A percentile compares a stretch with the other conserved stretches of the same genome.
These are phyloP conservation scores for Dufourea novaeangliae DNA, from an alignment of 1,140 invertebrate genomes.

Conservation along the genomic window DNA sequence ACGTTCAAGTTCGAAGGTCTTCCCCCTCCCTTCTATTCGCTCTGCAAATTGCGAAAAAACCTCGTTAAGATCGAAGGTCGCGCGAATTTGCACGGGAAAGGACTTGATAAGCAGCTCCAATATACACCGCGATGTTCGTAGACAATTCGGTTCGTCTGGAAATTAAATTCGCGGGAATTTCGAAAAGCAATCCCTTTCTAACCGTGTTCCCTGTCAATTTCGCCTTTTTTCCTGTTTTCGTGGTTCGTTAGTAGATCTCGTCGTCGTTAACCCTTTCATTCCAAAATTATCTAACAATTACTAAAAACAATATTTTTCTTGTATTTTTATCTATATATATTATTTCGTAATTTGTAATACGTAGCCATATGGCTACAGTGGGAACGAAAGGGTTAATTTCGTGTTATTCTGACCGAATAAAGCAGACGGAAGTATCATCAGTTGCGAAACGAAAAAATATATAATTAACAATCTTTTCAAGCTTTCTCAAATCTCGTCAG, in stretches of 20 bases:
- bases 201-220: neutral
- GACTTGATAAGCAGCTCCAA: neutral
- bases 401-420: no score
- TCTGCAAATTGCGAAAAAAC: conserved; percentile 6
- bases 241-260: no score
- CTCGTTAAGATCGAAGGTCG: conserved; percentile 2
- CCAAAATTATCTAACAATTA: no score
- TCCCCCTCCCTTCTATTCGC: neutral
- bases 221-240: neutral
- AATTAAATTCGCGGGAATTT: neutral
- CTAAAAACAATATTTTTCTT: no score
- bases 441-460: neutral
- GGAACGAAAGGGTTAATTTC: no score
- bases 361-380: no score
- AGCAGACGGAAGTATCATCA: neutral
- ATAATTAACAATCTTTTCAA: conserved; percentile 27
- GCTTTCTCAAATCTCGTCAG: neutral
- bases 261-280: no score
- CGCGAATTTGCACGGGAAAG: neutral
- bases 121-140: no score
- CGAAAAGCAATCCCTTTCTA: neutral
- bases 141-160: neutral
- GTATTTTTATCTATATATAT: no score
- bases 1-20: neutral
- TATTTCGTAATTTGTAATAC: no score